A percentile compares a stretch with the other conserved stretches of the same genome.
These are phyloP conservation scores for Amphipyra berbera DNA, from an alignment of 2,888 invertebrate species.

Conservation along the genomic window DNA sequence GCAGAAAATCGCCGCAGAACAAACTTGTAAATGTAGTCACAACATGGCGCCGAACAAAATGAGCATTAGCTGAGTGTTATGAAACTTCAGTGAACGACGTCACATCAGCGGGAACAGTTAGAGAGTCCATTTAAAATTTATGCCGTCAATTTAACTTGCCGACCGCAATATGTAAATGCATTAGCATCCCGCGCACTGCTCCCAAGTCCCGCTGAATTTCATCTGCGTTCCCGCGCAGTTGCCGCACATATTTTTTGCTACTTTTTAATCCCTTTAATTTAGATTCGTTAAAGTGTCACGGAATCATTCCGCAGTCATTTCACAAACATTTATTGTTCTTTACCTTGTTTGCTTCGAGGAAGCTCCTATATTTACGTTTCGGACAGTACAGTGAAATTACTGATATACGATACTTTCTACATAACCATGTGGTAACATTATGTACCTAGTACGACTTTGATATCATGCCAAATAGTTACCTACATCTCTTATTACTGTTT, in stretches of 20 bases:
- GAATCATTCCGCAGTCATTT: too few relatives aligned
- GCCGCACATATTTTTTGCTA: background rate
- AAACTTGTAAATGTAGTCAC: background rate
- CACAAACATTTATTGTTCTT: too few relatives aligned
- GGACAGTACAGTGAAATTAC: too few relatives aligned
- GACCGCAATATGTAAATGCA: constrained; percentile 26
- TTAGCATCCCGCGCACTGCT: constrained; percentile 2
- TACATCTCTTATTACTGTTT: too few relatives aligned
- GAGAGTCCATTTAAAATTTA: constrained; percentile 23
- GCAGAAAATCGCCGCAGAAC: background rate
- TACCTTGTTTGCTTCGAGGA: too few relatives aligned
- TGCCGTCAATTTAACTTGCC: constrained; percentile 30
- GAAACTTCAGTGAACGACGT: background rate
- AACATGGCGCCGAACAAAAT: background rate
- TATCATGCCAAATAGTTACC: too few relatives aligned
- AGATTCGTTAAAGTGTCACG: too few relatives aligned
- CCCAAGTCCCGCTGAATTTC: background rate
- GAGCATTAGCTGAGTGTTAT: background rate
- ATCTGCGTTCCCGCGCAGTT: too few relatives aligned
- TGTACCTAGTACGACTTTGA: too few relatives aligned
- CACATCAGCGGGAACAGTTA: constrained; percentile 2
- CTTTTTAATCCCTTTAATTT: background rate
- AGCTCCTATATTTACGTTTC: too few relatives aligned
- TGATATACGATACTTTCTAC: too few relatives aligned
- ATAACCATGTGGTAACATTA: too few relatives aligned